Evolutionary conservation across 2,888 invertebrate genomes (phyloP).

Genomic region (Pteria penguin): DNA sequence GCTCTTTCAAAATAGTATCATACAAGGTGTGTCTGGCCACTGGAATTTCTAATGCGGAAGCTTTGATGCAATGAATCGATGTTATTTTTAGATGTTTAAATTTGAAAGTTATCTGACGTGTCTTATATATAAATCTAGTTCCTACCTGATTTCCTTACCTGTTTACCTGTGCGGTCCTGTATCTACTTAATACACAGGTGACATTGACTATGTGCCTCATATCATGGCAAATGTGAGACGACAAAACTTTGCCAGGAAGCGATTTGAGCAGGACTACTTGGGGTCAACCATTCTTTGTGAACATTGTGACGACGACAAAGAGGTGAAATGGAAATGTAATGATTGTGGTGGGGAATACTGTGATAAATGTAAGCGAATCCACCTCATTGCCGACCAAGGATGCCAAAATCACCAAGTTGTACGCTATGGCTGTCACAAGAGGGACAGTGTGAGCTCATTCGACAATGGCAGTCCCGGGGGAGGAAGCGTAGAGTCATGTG

Average conservation of each 20-base stretch:
- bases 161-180: too few relatives aligned
- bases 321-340: slow-evolving; percentile 18
- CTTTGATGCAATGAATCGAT: too few relatives aligned
- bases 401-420: background rate
- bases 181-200: too few relatives aligned
- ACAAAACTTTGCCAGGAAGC: background rate
- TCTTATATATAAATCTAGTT: too few relatives aligned
- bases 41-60: too few relatives aligned
- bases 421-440: slow-evolving; percentile 9
- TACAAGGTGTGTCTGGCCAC: too few relatives aligned
- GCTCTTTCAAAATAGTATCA: too few relatives aligned
- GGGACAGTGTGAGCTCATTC: background rate
- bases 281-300: slow-evolving; percentile 3
- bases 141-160: too few relatives aligned
- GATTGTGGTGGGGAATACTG: slow-evolving; percentile 19
- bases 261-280: background rate
- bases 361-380: slow-evolving; percentile 21
- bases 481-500: background rate
- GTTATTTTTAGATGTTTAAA: too few relatives aligned
- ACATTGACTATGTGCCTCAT: too few relatives aligned
- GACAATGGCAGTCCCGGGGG: background rate
- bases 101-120: too few relatives aligned
- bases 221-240: background rate
- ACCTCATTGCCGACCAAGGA: slow-evolving; percentile 19
- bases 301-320: slow-evolving; percentile 21